A percentile compares a stretch with the other conserved stretches of the same genome.
phyloP scores from a whole-genome alignment of 2,797 vertebrate genomes.

The Caiman crocodilus region DNA sequence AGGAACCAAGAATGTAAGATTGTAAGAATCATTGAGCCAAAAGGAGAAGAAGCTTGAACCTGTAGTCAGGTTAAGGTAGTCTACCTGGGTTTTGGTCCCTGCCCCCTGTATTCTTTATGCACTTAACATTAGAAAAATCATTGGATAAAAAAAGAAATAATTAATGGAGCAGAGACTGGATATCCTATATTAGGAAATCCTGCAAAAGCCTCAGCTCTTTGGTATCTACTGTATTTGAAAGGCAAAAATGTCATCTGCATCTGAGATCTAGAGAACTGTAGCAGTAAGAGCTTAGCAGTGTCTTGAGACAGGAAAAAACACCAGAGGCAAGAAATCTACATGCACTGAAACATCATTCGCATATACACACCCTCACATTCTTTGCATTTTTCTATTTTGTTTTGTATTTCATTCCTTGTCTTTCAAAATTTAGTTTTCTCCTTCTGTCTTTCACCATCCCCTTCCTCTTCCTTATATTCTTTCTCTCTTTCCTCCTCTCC shows the following conservation, averaged over 20 bases:
- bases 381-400: neutral
- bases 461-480: no score
- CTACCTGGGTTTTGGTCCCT: no score
- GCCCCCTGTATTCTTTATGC: neutral
- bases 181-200: neutral
- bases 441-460: neutral
- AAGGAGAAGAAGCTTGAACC: no score
- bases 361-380: neutral
- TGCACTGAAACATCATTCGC: neutral
- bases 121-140: no score
- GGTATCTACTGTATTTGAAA: neutral
- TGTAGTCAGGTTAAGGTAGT: no score
- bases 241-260: neutral
- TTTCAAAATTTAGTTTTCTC: neutral
- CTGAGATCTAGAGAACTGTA: neutral
- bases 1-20: no score
- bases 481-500: no score
- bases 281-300: neutral
- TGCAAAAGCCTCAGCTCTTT: neutral
- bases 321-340: neutral
- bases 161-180: neutral
- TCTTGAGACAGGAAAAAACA: neutral
- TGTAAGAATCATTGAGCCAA: no score
- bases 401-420: neutral
- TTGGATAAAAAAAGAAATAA: no score